These are phyloP conservation scores for Asarcornis scutulata DNA, from an alignment of 2,113 vertebrate genomes.

Conservation along the genomic window DNA sequence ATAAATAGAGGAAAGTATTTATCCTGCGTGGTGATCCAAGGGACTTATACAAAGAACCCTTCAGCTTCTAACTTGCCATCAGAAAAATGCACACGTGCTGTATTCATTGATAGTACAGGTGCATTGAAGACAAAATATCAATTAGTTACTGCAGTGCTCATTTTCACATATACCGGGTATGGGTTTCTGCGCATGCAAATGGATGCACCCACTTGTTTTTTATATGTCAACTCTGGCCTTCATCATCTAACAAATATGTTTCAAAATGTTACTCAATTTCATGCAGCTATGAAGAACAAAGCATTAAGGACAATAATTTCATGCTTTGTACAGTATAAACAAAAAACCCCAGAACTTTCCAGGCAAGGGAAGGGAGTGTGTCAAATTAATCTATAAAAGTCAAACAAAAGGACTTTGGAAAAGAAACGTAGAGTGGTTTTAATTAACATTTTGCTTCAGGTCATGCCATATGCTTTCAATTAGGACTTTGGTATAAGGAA, in stretches of 20 bases:
- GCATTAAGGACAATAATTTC: conserved; percentile 16
- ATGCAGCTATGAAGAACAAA: conserved; percentile 50
- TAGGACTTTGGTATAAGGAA: conserved; percentile 46
- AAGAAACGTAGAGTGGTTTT: conserved; percentile 54
- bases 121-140: not conserved
- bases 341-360: conserved; percentile 32
- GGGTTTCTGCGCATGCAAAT: not conserved
- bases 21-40: not conserved
- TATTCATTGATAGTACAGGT: not conserved
- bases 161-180: not conserved
- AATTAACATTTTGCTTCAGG: conserved; percentile 69
- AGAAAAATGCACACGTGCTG: not conserved
- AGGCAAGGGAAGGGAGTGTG: conserved; percentile 28
- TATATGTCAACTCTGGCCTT: not conserved
- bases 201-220: not conserved
- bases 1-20: not conserved
- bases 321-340: conserved; percentile 40
- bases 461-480: conserved; percentile 69
- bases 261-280: conserved; percentile 41
- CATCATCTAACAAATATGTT: conserved; percentile 30
- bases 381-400: conserved; percentile 34
- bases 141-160: not conserved
- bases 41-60: not conserved
- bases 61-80: not conserved
- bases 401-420: conserved; percentile 27